A percentile compares a stretch with the other conserved stretches of the same genome.
Evolutionary conservation across 2,797 vertebrate species (phyloP).

Genomic region (Melopsittacus undulatus): DNA sequence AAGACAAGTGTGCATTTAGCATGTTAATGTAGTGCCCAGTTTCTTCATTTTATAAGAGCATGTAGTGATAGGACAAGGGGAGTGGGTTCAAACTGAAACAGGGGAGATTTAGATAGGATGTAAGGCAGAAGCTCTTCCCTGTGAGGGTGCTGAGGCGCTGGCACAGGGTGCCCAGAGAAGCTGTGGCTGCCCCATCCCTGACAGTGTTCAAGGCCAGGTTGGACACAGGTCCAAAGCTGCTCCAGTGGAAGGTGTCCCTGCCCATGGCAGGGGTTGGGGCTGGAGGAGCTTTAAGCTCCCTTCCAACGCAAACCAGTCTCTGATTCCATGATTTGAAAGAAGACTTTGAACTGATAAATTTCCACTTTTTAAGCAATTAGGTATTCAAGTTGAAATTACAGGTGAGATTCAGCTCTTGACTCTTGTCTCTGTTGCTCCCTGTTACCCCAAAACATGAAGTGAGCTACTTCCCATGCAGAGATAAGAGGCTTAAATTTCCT

Average conservation of each 20-base stretch:
- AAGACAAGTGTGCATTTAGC: neutral
- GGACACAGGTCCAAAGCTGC: neutral
- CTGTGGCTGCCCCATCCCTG: neutral
- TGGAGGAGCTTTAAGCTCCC: neutral
- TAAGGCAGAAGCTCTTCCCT: neutral
- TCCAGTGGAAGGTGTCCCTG: neutral
- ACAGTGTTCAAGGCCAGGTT: neutral
- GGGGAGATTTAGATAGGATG: neutral
- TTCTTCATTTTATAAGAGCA: neutral
- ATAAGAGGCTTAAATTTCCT: neutral
- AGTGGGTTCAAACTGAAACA: neutral
- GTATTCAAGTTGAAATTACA: neutral
- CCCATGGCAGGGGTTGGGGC: fast-evolving
- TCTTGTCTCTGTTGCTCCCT: neutral
- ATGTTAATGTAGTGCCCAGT: neutral
- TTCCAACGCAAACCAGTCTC: neutral
- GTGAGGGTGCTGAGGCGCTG: neutral
- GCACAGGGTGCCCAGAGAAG: neutral
- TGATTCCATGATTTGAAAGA: neutral
- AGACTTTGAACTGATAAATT: neutral
- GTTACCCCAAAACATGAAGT: neutral
- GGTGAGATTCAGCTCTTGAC: neutral
- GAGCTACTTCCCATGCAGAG: neutral
- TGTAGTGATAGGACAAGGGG: neutral
- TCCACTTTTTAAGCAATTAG: neutral